These are phyloP conservation scores for Raja brachyura DNA, from an alignment of 2,113 vertebrate genomes.

Conservation along the genomic window DNA sequence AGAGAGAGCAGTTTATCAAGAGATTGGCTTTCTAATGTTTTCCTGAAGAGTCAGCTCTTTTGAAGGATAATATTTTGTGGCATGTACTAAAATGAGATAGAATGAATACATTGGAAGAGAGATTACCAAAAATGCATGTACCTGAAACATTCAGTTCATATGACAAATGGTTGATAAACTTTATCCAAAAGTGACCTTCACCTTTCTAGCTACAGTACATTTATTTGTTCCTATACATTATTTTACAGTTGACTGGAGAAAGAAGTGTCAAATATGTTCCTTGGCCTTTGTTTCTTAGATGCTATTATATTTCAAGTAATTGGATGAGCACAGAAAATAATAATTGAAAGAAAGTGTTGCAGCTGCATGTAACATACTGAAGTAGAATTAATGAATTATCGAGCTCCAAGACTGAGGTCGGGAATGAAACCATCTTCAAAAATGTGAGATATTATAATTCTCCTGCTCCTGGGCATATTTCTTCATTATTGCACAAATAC, in stretches of 20 bases:
- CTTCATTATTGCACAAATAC: background rate
- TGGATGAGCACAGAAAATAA: background rate
- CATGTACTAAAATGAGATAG: background rate
- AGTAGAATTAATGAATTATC: background rate
- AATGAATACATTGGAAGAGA: background rate
- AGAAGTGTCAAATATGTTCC: background rate
- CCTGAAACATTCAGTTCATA: background rate
- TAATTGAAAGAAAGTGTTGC: background rate
- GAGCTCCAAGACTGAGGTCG: background rate
- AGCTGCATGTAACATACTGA: background rate
- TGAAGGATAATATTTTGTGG: background rate
- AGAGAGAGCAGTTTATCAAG: background rate
- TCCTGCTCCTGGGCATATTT: background rate
- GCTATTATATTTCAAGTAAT: background rate
- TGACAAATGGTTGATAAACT: background rate
- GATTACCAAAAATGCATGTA: background rate
- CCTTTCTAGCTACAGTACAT: background rate
- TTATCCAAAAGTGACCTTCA: background rate
- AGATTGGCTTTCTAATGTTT: background rate
- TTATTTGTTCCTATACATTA: background rate
- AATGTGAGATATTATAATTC: background rate
- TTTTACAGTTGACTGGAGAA: background rate
- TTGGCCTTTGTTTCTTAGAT: background rate
- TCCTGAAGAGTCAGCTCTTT: background rate
- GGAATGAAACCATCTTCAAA: background rate